Evolutionary conservation across 2,888 invertebrate species (phyloP), one percentile per base, ranked within the genome.

Genomic region (Timema cristinae): DNA sequence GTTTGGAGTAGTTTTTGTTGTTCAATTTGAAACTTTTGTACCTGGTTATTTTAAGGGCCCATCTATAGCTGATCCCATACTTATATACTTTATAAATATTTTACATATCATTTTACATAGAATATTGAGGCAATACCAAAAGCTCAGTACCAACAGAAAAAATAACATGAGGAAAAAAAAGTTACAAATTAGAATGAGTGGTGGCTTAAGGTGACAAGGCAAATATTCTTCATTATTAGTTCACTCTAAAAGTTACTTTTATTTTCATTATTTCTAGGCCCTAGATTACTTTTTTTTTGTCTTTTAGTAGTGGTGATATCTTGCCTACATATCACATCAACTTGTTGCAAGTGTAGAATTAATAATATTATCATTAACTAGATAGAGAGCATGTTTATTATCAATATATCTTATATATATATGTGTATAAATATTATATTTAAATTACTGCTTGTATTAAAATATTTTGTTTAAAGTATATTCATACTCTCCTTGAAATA

Each of bases 171-270:
- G 56, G 61, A 72, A 71, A 71, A 68, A 68, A 32, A 50, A 66
- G 32, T 32, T 32, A 32, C 32, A 32, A 32, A 32, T 32, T 32
- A 32, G 32, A 32, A 32, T 32, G 32, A 32, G 32, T 32, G 32
- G 32, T 72, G 56, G 66, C 72, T n/a, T 56, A 66, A 69, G 69
- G 56, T 72, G 72, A 69, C 69, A 72, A 72, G 72, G 72, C 72
- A 72, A 69, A 72, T 69, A 15, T 70, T 69, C 69, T 32, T 32
- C 32, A 32, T 32, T 32, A 32, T 63, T 63, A 63, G 48, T 32
- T 72, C 72, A 69, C 67, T 69, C 72, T 72, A 72, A 66, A 59
- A 59, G 50, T 71, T 68, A 47, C 52, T 71, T 71, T 67, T 54
- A 47, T 56, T 56, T 15, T 52, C n/a, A 16, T 15, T 61, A 16